Evolutionary conservation across 2,797 vertebrate genomes (phyloP).

Genomic region (Oophaga sylvatica): DNA sequence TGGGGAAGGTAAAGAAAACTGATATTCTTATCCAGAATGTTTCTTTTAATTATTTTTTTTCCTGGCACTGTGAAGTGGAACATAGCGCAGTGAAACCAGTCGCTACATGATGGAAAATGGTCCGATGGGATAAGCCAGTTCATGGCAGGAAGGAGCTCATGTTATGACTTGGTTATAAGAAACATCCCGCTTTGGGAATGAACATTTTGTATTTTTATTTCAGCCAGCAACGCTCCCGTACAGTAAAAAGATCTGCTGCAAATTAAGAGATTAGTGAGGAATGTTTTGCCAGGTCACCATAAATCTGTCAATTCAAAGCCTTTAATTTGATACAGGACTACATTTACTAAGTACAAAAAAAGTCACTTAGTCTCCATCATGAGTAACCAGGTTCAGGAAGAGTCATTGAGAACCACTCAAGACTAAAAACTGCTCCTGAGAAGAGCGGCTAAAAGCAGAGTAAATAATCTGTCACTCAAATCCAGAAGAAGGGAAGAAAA

Average conservation of each 20-base stretch:
- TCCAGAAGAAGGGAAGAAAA: background rate
- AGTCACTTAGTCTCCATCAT: constrained; percentile 28
- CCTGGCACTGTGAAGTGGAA: background rate
- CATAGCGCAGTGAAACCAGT: constrained; percentile 2
- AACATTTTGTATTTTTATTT: constrained; percentile 7
- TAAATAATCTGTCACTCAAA: constrained; percentile 31
- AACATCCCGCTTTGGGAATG: constrained; percentile 11
- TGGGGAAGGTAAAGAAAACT: background rate
- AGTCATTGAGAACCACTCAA: constrained; percentile 22
- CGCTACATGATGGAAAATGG: constrained; percentile 24
- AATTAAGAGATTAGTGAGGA: constrained; percentile 50
- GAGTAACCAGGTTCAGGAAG: constrained; percentile 9
- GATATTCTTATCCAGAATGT: background rate
- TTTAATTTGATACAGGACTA: constrained; percentile 37
- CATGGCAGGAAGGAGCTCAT: constrained; percentile 12
- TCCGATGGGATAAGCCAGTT: constrained; percentile 10
- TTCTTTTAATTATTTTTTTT: constrained; percentile 8
- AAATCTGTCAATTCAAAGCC: constrained; percentile 50
- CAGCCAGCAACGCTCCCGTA: background rate
- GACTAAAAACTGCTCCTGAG: background rate
- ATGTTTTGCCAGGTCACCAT: constrained; percentile 39
- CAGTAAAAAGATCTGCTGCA: constrained; percentile 17
- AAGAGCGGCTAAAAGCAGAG: constrained; percentile 30
- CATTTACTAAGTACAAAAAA: constrained; percentile 22
- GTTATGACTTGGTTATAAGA: constrained; percentile 11